Percentiles rank a stretch among this genome's conserved stretches.
Evolutionary conservation across 2,888 invertebrate species (phyloP).

Genomic region (Synergus japonicus): DNA sequence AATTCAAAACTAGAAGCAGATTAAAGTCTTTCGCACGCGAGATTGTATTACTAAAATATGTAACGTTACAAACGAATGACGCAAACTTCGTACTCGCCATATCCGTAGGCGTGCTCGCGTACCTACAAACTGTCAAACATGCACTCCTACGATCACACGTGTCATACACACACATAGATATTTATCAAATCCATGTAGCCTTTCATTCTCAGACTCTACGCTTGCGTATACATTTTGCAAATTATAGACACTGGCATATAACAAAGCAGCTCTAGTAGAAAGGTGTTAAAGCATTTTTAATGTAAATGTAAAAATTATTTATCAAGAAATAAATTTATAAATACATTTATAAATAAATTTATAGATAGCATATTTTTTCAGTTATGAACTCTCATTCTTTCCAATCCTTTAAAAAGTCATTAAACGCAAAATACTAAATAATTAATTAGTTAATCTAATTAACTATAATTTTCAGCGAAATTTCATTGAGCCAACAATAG

Average conservation of each 20-base stretch:
- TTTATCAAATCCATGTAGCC: background rate
- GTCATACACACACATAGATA: background rate
- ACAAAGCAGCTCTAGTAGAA: background rate
- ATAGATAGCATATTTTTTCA: background rate
- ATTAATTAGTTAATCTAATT: too few species aligned
- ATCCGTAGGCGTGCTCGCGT: slow-evolving; percentile 28
- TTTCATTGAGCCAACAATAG: too few species aligned
- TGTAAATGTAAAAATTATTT: background rate
- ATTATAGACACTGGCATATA: background rate
- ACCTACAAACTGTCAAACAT: slow-evolving; percentile 7
- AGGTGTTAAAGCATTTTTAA: slow-evolving; percentile 1
- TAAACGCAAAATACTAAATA: too few species aligned
- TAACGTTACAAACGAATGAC: slow-evolving; percentile 37
- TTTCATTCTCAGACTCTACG: slow-evolving; percentile 31
- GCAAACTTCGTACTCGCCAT: slow-evolving; percentile 21
- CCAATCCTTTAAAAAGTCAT: too few species aligned
- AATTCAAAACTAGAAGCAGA: slow-evolving; percentile 23
- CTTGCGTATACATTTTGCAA: slow-evolving; percentile 22
- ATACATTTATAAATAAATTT: background rate
- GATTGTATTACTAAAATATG: slow-evolving; percentile 32
- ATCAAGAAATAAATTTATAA: background rate
- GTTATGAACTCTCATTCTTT: too few species aligned
- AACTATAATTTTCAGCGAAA: too few species aligned
- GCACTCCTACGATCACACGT: slow-evolving; percentile 27
- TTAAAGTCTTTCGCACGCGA: slow-evolving; percentile 24